These are phyloP conservation scores for Turritopsis dohrnii DNA, from an alignment of 30 jellyfish, hydroid and myxozoan species.

Conservation along the genomic window DNA sequence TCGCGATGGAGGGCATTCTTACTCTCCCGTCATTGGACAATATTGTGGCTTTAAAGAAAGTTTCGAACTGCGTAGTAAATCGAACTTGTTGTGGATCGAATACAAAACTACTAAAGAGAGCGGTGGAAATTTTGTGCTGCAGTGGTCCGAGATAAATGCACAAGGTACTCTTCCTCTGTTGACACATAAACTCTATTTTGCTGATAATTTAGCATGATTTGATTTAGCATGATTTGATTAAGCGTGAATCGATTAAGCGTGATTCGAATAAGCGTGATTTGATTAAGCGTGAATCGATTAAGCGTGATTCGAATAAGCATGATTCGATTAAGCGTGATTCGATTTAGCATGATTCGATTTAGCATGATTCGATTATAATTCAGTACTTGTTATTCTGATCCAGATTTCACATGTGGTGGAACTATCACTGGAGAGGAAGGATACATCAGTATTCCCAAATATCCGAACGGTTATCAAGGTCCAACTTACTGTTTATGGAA, in stretches of 20 bases:
- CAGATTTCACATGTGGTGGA: constrained; percentile 29
- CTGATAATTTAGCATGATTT: no score
- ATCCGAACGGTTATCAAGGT: neutral
- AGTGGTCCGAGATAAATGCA: constrained; percentile 17
- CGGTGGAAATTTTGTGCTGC: constrained; percentile 13
- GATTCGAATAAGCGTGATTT: neutral
- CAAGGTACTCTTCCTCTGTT: neutral
- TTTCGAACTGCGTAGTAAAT: neutral
- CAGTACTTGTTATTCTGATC: no score
- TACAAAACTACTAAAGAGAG: neutral
- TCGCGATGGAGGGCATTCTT: constrained; percentile 34
- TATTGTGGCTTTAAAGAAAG: constrained; percentile 21
- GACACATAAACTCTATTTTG: no score
- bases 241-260: no score
- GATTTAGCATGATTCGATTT: no score
- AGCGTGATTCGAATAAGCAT: no score
- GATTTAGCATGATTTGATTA: no score
- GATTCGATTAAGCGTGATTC: no score
- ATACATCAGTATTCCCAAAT: constrained; percentile 5
- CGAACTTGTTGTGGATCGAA: constrained; percentile 31
- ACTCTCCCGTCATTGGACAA: constrained; percentile 16
- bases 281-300: neutral
- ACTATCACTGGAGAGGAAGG: constrained; percentile 19
- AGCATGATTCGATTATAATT: no score
- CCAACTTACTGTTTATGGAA: constrained; percentile 18